Evolutionary conservation across 2,888 invertebrate species (phyloP).

Genomic region (Hoplodrina blanda): DNA sequence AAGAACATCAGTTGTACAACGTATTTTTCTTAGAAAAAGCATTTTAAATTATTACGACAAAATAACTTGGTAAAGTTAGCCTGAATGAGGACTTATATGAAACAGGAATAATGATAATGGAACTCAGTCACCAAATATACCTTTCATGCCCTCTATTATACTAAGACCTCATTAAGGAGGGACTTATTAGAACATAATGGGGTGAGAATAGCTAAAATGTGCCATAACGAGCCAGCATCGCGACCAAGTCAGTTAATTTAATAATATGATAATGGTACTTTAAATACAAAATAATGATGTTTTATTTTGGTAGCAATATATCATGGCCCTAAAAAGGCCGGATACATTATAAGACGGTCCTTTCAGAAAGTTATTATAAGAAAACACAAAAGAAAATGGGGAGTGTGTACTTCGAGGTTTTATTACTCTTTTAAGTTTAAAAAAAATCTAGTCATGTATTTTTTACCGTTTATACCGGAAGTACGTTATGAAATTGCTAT

Average conservation of each 20-base stretch:
- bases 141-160: conserved; percentile 22
- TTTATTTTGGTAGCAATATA: conserved; percentile 49
- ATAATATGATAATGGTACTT: conserved; percentile 58
- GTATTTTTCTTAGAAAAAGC: neutral
- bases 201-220: conserved; percentile 50
- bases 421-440: conserved; percentile 26
- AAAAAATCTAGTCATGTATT: neutral
- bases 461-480: conserved; percentile 25
- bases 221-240: conserved; percentile 44
- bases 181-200: conserved; percentile 54
- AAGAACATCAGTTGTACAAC: conserved; percentile 20
- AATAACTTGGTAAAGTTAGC: neutral
- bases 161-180: conserved; percentile 46
- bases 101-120: neutral
- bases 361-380: conserved; percentile 46
- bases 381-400: conserved; percentile 44
- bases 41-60: neutral
- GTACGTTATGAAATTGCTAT: neutral
- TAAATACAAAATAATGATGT: conserved; percentile 44
- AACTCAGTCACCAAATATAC: conserved; percentile 7
- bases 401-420: conserved; percentile 19
- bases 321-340: conserved; percentile 43
- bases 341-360: conserved; percentile 33
- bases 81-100: neutral
- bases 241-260: conserved; percentile 49